Base-by-base conservation (phyloP, 2,888 invertebrate genomes). In the Oligia fasciuncula region DNA sequence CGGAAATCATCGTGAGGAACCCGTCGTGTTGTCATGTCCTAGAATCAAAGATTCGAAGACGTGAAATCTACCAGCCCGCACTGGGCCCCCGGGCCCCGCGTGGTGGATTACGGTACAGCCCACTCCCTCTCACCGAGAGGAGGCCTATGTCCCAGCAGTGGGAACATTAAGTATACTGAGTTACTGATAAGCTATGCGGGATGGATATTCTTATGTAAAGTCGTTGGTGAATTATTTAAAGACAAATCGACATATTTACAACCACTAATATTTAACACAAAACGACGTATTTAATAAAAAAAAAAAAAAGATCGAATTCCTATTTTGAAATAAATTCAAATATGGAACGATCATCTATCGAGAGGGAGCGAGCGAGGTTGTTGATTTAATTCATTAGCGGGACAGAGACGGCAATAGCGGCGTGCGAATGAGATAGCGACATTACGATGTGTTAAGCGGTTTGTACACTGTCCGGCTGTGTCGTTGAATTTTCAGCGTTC, bases 361-460 rank as follows among this genome's bases (percentile, higher is more conserved):
- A 94, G 93, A 94, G 94, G 93, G 95, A 94, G 94, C 92, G 93
- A 94, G 96, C 96, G 95, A 96, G 96, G 95, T 94, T 95, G 96
- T 95, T 96, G 96, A 96, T 96, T 95, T 94, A 97, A 97, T 97
- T 97, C 97, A 96, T 97, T 97, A 97, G 96, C 91, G 93, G 85
- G 93, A 94, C 85, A 83, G 94, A 93, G 95, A 94, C 89, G 87
- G 92, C 79, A 88, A 90, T 87, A 93, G 92, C 92, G 95, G 82
- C 72, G 90, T 85, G 91, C 82, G 90, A 92, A 88, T 81, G 93
- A 76, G 90, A 90, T 71, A 46, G 82, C 68, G 76, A 72, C 79
- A 87, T 73, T 81, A 73, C 80, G 81, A 81, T 73, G 80, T 71
- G 73, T 89, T 77, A 80, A 83, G 87, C 60, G 62, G 78, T 57